Percentiles rank a stretch among this genome's conserved stretches.
phyloP scores from a whole-genome alignment of 1,140 invertebrate genomes.

The Schlechtendalia chinensis region DNA sequence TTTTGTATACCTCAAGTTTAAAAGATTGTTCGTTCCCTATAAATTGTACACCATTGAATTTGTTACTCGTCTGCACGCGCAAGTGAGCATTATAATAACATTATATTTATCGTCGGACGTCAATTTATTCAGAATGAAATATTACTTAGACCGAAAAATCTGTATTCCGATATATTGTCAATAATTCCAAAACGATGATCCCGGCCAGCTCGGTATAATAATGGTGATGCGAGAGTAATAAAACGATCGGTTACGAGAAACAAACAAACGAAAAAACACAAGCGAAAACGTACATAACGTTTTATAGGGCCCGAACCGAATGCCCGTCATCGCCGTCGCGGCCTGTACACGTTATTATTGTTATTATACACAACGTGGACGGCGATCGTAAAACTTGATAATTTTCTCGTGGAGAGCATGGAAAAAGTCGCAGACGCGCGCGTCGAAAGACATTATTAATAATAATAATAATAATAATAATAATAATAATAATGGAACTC shows the following conservation, averaged over 20 bases:
- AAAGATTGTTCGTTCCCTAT: no score
- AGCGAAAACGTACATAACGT: not conserved
- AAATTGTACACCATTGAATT: no score
- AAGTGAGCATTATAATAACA: no score
- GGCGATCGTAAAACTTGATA: slow-evolving; percentile 39
- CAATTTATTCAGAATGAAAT: no score
- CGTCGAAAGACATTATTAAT: slow-evolving; percentile 1
- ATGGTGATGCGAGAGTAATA: not conserved
- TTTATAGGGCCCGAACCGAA: slow-evolving; percentile 8
- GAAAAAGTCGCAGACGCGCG: not conserved
- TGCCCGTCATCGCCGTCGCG: no score
- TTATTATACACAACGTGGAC: not conserved
- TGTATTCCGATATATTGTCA: no score
- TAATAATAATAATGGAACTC: slow-evolving; percentile 25
- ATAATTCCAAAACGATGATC: no score
- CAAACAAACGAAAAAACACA: not conserved
- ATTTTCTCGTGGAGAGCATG: slow-evolving; percentile 22
- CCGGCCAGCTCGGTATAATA: not conserved
- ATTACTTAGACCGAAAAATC: no score
- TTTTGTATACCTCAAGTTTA: no score
- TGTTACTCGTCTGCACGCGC: no score
- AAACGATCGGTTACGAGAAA: not conserved
- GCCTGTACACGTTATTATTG: not conserved
- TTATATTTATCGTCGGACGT: no score
- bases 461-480: no score